Base-by-base conservation (phyloP, 1,140 invertebrate species). In the Saxidomus purpurata region DNA sequence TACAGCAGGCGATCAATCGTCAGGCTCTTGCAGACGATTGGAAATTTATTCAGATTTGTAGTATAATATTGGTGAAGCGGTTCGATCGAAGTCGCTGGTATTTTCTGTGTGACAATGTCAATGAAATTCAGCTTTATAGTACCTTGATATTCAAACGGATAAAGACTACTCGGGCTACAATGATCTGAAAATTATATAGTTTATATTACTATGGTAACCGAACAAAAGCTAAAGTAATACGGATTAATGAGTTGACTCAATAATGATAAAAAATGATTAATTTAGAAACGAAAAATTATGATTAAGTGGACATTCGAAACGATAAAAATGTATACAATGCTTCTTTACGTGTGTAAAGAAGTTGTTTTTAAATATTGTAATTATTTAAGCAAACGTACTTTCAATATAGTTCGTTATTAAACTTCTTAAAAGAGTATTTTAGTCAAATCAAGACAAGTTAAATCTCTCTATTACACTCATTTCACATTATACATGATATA, bases 1-100 rank as follows among this genome's bases (percentile, higher is more conserved):
- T 61, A 38, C 40, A 87, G 47, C 49, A 77, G 52, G 55, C 85
- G 85, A 87, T 87, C 85, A 79, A 87, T 87, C 55, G 47, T 87
- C 67, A 74, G 63, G 36, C 52, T 87, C 69, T 47, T 76, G 76
- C 76, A 87, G 85, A 87, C 85, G 85, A 77, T 77, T 77, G 69
- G 71, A 76, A 79, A 79, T 76, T 55, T 87, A 77, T 76, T 87
- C 85, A 61, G 38, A 71, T 71, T 71, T 71, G 22, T 25, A 71
- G 67, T 71, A 63, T 63, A 25, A 43, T 76, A 79, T 79, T 36
- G 76, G 36, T 28, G 63, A 38, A 38, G 63, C 67, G 2, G 82
- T 67, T 52, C 82, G 63, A 85, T 85, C 36, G 67, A 40, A 85
- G 82, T 85, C 36, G 59, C 47, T 79, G 28, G 49, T 55, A 49